Percentiles rank a stretch among this genome's conserved stretches.
phyloP scores from a whole-genome alignment of 2,888 invertebrate genomes.

The Dendrolimus houi region DNA sequence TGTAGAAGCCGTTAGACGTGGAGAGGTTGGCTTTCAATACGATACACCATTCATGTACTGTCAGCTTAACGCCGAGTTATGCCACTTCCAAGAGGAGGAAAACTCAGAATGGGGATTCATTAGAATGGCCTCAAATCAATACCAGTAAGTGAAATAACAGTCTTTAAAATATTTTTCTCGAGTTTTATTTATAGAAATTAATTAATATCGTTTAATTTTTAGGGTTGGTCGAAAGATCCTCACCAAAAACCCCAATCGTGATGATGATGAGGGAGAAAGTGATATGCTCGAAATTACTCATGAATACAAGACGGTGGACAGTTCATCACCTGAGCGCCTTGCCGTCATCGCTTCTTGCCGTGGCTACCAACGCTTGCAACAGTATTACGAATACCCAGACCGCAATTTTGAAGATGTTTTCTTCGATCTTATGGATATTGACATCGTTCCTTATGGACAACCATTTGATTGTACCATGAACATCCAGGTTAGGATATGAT shows the following conservation, averaged over 20 bases:
- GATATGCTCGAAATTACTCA: constrained; percentile 81
- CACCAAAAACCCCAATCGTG: constrained; percentile 78
- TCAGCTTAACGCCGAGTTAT: constrained; percentile 86
- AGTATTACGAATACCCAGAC: constrained; percentile 77
- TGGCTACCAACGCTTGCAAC: constrained; percentile 77
- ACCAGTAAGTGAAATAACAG: constrained; percentile 73
- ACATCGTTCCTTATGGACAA: constrained; percentile 79
- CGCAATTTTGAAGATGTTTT: constrained; percentile 78
- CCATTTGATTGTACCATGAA: constrained; percentile 81
- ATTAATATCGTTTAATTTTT: constrained; percentile 10
- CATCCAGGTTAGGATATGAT: constrained; percentile 61
- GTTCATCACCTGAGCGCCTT: constrained; percentile 78
- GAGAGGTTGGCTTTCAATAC: constrained; percentile 83
- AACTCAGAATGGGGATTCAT: constrained; percentile 81
- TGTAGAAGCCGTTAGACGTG: constrained; percentile 81
- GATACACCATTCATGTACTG: constrained; percentile 86
- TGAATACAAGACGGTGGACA: constrained; percentile 79
- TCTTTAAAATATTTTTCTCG: background rate
- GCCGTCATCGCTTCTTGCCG: constrained; percentile 81
- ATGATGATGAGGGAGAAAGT: constrained; percentile 79
- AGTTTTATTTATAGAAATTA: no score
- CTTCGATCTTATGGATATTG: constrained; percentile 81
- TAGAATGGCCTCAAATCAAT: constrained; percentile 79
- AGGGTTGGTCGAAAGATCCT: constrained; percentile 82
- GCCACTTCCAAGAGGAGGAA: constrained; percentile 83